Percentiles rank a stretch among this genome's conserved stretches.
Evolutionary conservation across 2,888 invertebrate genomes (phyloP).

Genomic region (Aspidiotus rigidus): DNA sequence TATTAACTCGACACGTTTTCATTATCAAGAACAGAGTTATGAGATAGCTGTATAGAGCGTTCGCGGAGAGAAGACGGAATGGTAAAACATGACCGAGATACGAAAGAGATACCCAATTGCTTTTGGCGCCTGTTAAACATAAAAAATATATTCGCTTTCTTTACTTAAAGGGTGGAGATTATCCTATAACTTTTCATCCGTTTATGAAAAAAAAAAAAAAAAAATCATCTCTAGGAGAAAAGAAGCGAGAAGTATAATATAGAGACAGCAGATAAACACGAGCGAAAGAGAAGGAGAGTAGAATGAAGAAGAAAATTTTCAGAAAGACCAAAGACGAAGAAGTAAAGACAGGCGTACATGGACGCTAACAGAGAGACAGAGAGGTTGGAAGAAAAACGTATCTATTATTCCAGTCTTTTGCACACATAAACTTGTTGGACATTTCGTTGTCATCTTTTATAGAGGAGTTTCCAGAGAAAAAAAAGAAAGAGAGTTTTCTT

Average conservation of each 20-base stretch:
- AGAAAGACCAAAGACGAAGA: constrained; percentile 7
- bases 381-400: constrained; percentile 19
- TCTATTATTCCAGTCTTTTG: constrained; percentile 34
- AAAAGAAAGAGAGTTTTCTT: constrained; percentile 31
- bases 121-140: constrained; percentile 34
- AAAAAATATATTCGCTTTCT: constrained; percentile 32
- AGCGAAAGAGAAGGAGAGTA: constrained; percentile 5
- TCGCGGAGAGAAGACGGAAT: constrained; percentile 10
- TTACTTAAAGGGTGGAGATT: constrained; percentile 33
- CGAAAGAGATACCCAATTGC: constrained; percentile 34
- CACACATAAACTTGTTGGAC: constrained; percentile 34
- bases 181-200: constrained; percentile 34
- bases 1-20: constrained; percentile 31
- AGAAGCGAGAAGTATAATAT: constrained; percentile 9
- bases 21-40: constrained; percentile 31
- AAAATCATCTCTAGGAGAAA: constrained; percentile 18
- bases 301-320: constrained; percentile 2
- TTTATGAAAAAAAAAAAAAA: constrained; percentile 27
- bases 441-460: constrained; percentile 33
- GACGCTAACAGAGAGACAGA: background rate
- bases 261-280: constrained; percentile 24
- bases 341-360: constrained; percentile 5
- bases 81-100: constrained; percentile 33
- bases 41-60: constrained; percentile 14
- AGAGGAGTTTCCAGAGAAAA: constrained; percentile 18